Percentiles rank a stretch among this genome's conserved stretches.
phyloP scores from a whole-genome alignment of 2,888 invertebrate genomes.

The Troglohyphantes excavatus region DNA sequence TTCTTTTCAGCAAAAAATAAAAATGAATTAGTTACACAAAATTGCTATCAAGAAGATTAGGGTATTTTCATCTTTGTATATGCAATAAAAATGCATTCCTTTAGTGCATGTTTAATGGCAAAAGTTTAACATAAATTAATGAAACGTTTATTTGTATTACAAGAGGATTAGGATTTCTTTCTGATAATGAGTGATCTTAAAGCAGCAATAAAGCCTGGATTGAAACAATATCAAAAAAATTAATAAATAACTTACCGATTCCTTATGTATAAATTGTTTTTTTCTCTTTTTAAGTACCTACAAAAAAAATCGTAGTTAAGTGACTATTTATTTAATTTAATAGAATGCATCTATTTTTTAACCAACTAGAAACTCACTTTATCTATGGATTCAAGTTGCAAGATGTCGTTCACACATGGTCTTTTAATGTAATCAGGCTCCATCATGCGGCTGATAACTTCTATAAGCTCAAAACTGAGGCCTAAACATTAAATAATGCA shows the following conservation, averaged over 20 bases:
- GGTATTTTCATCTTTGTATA: too few relatives aligned
- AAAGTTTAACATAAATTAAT: too few relatives aligned
- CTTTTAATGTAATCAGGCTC: conserved; percentile 84
- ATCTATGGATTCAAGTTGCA: conserved; percentile 80
- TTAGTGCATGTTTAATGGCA: too few relatives aligned
- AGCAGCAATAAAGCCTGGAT: too few relatives aligned
- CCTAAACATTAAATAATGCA: conserved; percentile 63
- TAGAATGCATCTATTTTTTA: not conserved
- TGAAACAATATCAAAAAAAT: not conserved
- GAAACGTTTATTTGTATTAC: too few relatives aligned
- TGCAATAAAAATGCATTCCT: too few relatives aligned
- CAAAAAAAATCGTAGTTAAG: not conserved
- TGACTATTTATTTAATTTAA: not conserved
- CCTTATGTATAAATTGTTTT: not conserved
- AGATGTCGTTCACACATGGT: conserved; percentile 85
- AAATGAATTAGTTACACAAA: too few relatives aligned
- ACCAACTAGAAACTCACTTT: conserved; percentile 33
- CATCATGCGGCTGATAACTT: conserved; percentile 86
- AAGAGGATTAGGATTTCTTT: too few relatives aligned
- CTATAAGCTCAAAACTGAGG: conserved; percentile 84
- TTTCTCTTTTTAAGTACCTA: conserved; percentile 14
- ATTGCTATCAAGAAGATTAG: too few relatives aligned
- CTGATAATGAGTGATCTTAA: too few relatives aligned
- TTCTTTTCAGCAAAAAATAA: too few relatives aligned
- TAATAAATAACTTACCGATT: not conserved